Conservation (phyloP, 2,797 vertebrate species). For the Pipistrellus pipistrellus region DNA sequence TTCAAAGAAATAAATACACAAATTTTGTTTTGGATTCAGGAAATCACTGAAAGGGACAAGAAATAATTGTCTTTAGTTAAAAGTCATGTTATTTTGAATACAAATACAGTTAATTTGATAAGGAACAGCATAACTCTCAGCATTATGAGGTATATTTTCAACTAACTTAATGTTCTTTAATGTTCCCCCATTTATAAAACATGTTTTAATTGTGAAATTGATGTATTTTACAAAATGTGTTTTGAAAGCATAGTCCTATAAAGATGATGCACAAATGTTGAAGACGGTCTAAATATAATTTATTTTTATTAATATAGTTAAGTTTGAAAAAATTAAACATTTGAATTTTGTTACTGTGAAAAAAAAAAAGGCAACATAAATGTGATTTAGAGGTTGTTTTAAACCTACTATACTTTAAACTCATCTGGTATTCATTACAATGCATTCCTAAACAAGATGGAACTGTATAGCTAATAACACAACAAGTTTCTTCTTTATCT, state of each 20-base stretch:
- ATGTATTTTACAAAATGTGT: slow-evolving; percentile 73
- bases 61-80: slow-evolving; percentile 76
- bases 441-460: slow-evolving; percentile 82
- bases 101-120: slow-evolving; percentile 73
- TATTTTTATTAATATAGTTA: slow-evolving; percentile 82
- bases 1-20: slow-evolving; percentile 93
- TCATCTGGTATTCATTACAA: slow-evolving; percentile 85
- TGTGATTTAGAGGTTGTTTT: slow-evolving; percentile 65
- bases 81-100: slow-evolving; percentile 70
- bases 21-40: slow-evolving; percentile 92
- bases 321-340: slow-evolving; percentile 80
- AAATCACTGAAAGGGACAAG: slow-evolving; percentile 83
- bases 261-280: slow-evolving; percentile 82
- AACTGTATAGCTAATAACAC: slow-evolving; percentile 86
- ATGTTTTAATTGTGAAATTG: slow-evolving; percentile 75
- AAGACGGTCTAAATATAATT: slow-evolving; percentile 80
- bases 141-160: slow-evolving; percentile 77
- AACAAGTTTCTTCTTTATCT: slow-evolving; percentile 86
- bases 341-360: slow-evolving; percentile 78
- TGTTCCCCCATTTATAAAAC: slow-evolving; percentile 76
- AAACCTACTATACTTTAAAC: slow-evolving; percentile 76
- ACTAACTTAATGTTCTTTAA: slow-evolving; percentile 73
- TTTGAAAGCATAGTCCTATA: slow-evolving; percentile 79
- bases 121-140: slow-evolving; percentile 64
- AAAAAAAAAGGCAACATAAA: too few relatives aligned